A percentile compares a stretch with the other conserved stretches of the same genome.
phyloP scores from a whole-genome alignment of 2,888 invertebrate species.

The Sepioteuthis lessoniana region DNA sequence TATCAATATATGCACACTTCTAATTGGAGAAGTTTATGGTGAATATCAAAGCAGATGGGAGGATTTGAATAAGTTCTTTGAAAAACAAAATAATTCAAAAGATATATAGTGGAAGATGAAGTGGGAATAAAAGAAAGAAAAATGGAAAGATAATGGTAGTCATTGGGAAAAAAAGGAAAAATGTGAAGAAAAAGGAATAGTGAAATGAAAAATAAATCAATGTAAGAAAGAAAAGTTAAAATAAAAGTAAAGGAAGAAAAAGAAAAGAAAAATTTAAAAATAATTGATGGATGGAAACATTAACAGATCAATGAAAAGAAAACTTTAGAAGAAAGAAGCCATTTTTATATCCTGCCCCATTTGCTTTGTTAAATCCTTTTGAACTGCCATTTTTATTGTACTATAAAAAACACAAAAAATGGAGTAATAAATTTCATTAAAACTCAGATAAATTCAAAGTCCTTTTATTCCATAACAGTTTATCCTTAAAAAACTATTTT shows the following conservation, averaged over 20 bases:
- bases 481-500: background rate
- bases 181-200: background rate
- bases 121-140: too few relatives aligned
- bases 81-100: too few relatives aligned
- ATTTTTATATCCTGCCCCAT: background rate
- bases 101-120: too few relatives aligned
- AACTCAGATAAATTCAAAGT: background rate
- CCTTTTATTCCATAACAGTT: background rate
- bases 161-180: background rate
- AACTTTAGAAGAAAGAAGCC: background rate
- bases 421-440: background rate
- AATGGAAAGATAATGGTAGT: too few relatives aligned
- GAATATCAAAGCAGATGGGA: too few relatives aligned
- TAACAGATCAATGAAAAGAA: background rate
- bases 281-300: background rate
- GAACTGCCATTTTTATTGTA: background rate
- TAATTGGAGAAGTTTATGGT: too few relatives aligned
- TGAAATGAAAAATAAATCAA: background rate
- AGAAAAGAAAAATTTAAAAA: background rate
- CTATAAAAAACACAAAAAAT: background rate
- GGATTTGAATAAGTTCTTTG: too few relatives aligned
- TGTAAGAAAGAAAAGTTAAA: background rate
- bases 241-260: background rate
- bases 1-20: too few relatives aligned
- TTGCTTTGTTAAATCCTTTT: background rate